Evolutionary conservation across 2,113 vertebrate species (phyloP).

Genomic region (Dromaius novaehollandiae): DNA sequence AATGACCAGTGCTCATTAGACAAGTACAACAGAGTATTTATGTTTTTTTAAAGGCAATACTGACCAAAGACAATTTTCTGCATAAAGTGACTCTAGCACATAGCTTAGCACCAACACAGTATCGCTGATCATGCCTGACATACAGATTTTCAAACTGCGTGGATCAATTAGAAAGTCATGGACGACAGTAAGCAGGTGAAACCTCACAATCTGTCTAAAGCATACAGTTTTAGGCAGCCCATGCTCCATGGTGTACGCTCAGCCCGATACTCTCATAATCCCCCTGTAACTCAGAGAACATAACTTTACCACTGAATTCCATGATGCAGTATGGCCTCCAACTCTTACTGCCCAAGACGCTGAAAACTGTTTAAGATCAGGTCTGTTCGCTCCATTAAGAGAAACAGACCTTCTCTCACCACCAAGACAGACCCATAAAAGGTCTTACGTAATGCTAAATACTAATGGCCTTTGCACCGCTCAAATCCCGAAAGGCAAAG

Average conservation of each 20-base stretch:
- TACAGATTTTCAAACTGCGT: conserved; percentile 14
- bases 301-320: neutral
- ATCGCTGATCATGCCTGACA: conserved; percentile 1
- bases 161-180: neutral
- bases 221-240: neutral
- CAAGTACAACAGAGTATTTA: neutral
- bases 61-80: neutral
- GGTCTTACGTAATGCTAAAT: neutral
- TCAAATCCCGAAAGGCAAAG: neutral
- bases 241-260: neutral
- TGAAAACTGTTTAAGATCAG: neutral
- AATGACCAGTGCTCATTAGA: neutral
- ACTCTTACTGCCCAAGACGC: neutral
- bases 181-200: neutral
- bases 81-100: neutral
- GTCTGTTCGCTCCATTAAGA: neutral
- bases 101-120: neutral
- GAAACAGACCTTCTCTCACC: neutral
- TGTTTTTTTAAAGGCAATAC: neutral
- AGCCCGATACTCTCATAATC: neutral
- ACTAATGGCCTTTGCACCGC: neutral
- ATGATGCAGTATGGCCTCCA: neutral
- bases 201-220: neutral
- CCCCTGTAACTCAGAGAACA: neutral
- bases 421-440: neutral